Evolutionary conservation across 2,113 vertebrate species (phyloP).

Genomic region (Ginglymostoma cirratum): DNA sequence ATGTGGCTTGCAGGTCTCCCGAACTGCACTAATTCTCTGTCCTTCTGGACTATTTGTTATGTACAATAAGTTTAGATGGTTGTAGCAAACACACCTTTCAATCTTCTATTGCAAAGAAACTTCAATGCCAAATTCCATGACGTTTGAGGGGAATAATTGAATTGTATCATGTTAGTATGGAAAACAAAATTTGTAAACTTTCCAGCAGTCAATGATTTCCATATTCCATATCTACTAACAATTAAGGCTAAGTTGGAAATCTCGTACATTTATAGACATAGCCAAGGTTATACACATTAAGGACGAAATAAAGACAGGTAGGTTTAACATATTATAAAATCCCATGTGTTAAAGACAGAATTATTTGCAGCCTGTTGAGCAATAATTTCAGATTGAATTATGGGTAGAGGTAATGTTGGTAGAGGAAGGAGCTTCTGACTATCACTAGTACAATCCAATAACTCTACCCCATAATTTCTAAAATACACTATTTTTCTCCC

Average conservation of each 20-base stretch:
- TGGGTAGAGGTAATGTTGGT: background rate
- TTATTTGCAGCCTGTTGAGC: background rate
- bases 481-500: too few relatives aligned
- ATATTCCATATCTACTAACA: background rate
- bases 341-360: background rate
- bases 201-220: slow-evolving; percentile 3
- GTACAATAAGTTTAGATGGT: background rate
- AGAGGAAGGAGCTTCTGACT: background rate
- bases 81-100: background rate
- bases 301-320: background rate
- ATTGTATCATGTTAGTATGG: background rate
- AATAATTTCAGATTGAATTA: background rate
- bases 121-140: slow-evolving; percentile 29
- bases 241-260: background rate
- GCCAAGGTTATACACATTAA: slow-evolving; percentile 27
- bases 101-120: background rate
- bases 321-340: background rate
- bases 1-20: background rate
- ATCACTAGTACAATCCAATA: too few relatives aligned
- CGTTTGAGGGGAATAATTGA: slow-evolving; percentile 3
- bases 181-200: slow-evolving; percentile 26
- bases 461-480: background rate
- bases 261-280: background rate
- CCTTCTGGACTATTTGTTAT: background rate
- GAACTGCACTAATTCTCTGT: background rate